Percentiles rank a stretch among this genome's conserved stretches.
These are phyloP conservation scores for Axea sp. DNA, from an alignment of 2,888 invertebrate genomes.

Conservation along the genomic window DNA sequence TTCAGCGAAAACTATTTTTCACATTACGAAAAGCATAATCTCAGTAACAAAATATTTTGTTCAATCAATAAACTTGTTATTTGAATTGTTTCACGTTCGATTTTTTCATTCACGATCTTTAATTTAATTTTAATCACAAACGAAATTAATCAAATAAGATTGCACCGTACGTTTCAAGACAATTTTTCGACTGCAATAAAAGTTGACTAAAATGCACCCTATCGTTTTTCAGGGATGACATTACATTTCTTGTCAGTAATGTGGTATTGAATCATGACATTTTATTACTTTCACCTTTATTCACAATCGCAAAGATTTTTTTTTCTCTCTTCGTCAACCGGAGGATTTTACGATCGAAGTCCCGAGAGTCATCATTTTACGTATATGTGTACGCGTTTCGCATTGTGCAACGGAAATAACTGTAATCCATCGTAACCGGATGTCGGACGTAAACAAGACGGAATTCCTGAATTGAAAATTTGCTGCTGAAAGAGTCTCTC, in stretches of 20 bases:
- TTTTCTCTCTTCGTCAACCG: constrained; percentile 1
- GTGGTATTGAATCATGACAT: constrained; percentile 37
- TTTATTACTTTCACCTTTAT: constrained; percentile 50
- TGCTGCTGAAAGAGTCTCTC: constrained; percentile 36
- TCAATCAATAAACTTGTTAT: no score
- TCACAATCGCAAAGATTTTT: constrained; percentile 42
- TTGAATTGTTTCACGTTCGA: no score
- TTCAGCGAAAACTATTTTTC: no score
- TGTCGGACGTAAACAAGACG: constrained; percentile 57
- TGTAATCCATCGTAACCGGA: constrained; percentile 59
- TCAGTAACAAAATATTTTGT: no score
- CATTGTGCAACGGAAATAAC: constrained; percentile 55
- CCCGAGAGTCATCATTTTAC: constrained; percentile 13
- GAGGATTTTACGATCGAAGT: constrained; percentile 38
- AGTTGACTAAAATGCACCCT: constrained; percentile 30
- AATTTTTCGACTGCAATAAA: constrained; percentile 34
- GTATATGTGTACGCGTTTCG: constrained; percentile 20
- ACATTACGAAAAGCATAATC: no score
- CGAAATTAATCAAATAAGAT: constrained; percentile 1
- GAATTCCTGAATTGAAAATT: constrained; percentile 59
- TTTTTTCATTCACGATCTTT: no score
- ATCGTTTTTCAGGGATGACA: constrained; percentile 9
- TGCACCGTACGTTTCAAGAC: neutral
- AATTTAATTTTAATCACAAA: no score
- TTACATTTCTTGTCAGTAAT: constrained; percentile 14